Conservation (phyloP, 2,113 vertebrate genomes). For the Hemiprocne comata region DNA sequence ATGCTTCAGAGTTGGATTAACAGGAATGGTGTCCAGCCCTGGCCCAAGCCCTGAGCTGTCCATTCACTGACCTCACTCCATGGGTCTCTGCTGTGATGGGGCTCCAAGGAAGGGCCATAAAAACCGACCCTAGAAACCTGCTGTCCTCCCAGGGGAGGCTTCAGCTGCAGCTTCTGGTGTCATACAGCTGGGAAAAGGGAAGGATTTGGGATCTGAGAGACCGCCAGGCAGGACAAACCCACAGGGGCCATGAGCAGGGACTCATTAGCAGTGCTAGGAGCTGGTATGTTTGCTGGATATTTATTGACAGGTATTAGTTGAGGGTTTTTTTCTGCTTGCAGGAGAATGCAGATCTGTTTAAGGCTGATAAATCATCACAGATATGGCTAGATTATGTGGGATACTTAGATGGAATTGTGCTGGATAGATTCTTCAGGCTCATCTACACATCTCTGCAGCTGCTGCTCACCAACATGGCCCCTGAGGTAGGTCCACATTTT, state of each 20-base stretch:
- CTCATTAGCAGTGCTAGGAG: neutral
- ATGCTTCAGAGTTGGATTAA: rapidly evolving
- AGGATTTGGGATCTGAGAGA: rapidly evolving
- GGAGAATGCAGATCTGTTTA: slow-evolving; percentile 79
- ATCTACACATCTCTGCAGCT: slow-evolving; percentile 73
- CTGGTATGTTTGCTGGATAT: rapidly evolving
- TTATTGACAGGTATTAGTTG: rapidly evolving
- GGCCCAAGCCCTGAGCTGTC: neutral
- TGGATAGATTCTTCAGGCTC: slow-evolving; percentile 69
- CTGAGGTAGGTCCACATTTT: neutral
- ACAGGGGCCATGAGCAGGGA: rapidly evolving
- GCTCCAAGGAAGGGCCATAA: too few species aligned
- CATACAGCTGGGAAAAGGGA: neutral
- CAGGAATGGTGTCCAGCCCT: rapidly evolving
- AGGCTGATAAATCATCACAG: neutral
- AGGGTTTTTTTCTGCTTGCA: neutral
- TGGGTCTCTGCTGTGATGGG: rapidly evolving
- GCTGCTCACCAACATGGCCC: slow-evolving; percentile 75
- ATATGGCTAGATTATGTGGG: slow-evolving; percentile 74
- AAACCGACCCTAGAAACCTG: neutral
- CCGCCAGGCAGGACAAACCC: neutral
- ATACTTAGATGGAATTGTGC: slow-evolving; percentile 66
- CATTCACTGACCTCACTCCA: neutral
- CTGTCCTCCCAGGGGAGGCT: neutral
- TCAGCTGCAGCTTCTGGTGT: neutral